Evolutionary conservation across 2,888 invertebrate species (phyloP).

Genomic region (Odontocolon sp.): DNA sequence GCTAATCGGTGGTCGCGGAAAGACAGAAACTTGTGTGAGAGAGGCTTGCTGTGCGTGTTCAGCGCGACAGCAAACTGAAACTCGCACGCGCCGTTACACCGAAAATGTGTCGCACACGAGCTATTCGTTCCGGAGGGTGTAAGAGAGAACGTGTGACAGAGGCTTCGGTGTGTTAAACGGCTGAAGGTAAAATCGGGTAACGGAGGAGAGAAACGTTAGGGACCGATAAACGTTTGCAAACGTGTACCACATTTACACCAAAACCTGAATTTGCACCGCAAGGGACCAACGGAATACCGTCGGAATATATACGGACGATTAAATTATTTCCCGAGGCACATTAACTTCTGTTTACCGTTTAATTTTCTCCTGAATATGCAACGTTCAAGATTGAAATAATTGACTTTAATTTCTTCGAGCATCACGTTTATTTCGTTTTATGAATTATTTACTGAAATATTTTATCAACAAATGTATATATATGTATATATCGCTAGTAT

Average conservation of each 20-base stretch:
- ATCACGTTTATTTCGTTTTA: not conserved
- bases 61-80: slow-evolving; percentile 5
- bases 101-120: slow-evolving; percentile 36
- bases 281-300: slow-evolving; percentile 14
- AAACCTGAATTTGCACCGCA: not conserved
- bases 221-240: slow-evolving; percentile 33
- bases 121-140: slow-evolving; percentile 27
- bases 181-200: slow-evolving; percentile 39
- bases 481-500: too few species aligned
- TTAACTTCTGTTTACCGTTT: not conserved
- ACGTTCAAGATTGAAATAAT: too few species aligned
- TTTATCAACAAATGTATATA: not conserved
- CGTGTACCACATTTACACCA: slow-evolving; percentile 51
- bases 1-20: slow-evolving; percentile 46
- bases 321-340: slow-evolving; percentile 19
- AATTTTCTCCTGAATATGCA: too few species aligned
- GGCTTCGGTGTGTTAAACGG: not conserved
- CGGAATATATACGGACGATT: slow-evolving; percentile 36
- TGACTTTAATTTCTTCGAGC: too few species aligned
- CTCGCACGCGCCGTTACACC: slow-evolving; percentile 17
- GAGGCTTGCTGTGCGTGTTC: slow-evolving; percentile 50
- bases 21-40: slow-evolving; percentile 27
- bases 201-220: slow-evolving; percentile 17
- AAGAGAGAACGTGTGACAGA: slow-evolving; percentile 1
- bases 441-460: not conserved